Base-by-base conservation (phyloP, 1,140 invertebrate species). In the Diprion similis region DNA sequence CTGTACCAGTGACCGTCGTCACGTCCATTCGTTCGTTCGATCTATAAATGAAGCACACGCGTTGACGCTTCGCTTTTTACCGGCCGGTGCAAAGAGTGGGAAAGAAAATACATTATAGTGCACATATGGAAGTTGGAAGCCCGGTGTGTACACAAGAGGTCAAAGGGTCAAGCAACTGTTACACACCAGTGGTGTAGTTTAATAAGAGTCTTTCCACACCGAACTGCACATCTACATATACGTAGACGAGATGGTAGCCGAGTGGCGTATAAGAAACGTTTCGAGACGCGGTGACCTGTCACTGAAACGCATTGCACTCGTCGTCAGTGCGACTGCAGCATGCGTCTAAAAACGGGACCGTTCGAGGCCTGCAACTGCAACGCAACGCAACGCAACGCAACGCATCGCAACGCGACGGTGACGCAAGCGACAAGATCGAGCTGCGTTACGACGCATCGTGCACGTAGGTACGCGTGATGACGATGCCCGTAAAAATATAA, bases 111-210 rank as follows among this genome's bases (percentile, higher is more conserved):
- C 9, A 59, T 37, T 37, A 37, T 37, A 37, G 2, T 37, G 24
- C 2, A 37, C 24, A 37, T n/a, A n/a, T 37, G 51, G 51, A 59
- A 59, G 11, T 59, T 59, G 51, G 51, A 59, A 59, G 51, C 51
- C 24, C 24, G 51, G 7, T 59, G 11, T 17, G 51, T 15, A 59
- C 51, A 17, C 11, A 13, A 17, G 51, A 59, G 51, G 51, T 59
- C 51, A 59, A 59, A 59, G 51, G 51, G 51, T 59, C 51, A 59
- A 59, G 51, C 11, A 59, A 59, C 51, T 59, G 51, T 59, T 59
- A 59, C 51, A 17, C 51, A 37, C 24, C 24, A 13, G 51, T 59
- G 51, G 11, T 15, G 51, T 4, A 17, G 51, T 59, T 59, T 17
- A 37, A 37, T 37, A 17, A 59, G 6, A 59, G 51, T 17, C 11